phyloP scores from a whole-genome alignment of 2,113 vertebrate species.

The Thinocorus orbignyianus region DNA sequence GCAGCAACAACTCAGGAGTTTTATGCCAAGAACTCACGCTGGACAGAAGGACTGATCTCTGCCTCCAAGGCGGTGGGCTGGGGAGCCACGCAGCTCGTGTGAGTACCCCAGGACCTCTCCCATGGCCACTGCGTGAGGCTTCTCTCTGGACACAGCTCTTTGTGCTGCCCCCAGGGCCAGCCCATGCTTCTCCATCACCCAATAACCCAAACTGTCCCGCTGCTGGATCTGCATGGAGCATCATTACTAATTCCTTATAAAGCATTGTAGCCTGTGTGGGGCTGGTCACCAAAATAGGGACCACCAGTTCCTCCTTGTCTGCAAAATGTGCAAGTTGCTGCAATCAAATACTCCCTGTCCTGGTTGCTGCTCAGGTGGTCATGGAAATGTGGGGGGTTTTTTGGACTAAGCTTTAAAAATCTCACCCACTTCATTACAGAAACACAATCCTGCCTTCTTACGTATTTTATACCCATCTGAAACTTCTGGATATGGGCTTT shows the following conservation, averaged over 20 bases:
- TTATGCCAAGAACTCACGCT: conserved; percentile 95
- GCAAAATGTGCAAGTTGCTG: not conserved
- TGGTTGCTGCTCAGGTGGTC: not conserved
- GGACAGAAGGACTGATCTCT: conserved; percentile 97
- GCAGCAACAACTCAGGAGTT: conserved; percentile 93
- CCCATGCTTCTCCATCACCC: accelerated
- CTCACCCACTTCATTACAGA: not conserved
- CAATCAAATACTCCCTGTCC: too few species aligned
- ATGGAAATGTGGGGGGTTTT: not conserved
- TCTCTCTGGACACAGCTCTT: accelerated
- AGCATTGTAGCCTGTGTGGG: accelerated
- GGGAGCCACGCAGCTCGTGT: conserved; percentile 97
- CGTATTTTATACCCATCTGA: not conserved
- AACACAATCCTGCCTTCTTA: not conserved
- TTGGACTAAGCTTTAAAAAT: not conserved
- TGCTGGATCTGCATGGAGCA: not conserved
- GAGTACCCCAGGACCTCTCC: conserved; percentile 63
- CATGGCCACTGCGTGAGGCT: accelerated
- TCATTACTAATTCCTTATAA: not conserved
- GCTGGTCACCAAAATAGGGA: accelerated
- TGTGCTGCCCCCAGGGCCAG: not conserved
- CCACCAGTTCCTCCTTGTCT: not conserved
- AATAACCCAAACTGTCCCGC: not conserved
- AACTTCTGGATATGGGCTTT: not conserved
- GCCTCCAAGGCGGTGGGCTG: conserved; percentile 97